phyloP scores from a whole-genome alignment of 2,888 invertebrate genomes.

The Elgonia sp. region DNA sequence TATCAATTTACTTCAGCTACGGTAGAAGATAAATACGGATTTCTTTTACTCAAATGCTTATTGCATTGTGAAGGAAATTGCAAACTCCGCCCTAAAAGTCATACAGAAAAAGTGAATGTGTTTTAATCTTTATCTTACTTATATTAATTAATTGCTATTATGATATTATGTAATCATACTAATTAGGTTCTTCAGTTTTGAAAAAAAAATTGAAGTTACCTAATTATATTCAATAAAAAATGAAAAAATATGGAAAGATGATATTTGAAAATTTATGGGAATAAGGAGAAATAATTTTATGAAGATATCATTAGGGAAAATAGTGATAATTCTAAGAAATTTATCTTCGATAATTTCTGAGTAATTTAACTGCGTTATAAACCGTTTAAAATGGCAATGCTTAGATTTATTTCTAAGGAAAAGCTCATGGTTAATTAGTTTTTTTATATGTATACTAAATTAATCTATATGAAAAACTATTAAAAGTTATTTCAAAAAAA shows the following conservation, averaged over 20 bases:
- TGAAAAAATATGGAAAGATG: background rate
- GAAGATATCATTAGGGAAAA: slow-evolving; percentile 23
- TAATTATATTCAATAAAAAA: background rate
- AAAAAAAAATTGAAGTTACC: slow-evolving; percentile 7
- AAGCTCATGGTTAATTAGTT: slow-evolving; percentile 36
- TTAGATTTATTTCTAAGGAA: slow-evolving; percentile 5
- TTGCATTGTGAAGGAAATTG: slow-evolving; percentile 66
- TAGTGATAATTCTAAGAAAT: slow-evolving; percentile 24
- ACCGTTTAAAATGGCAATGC: slow-evolving; percentile 15
- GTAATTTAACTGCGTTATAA: slow-evolving; percentile 45
- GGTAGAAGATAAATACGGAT: slow-evolving; percentile 40
- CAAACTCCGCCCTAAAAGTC: slow-evolving; percentile 57
- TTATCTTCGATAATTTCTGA: slow-evolving; percentile 36
- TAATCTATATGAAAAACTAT: background rate
- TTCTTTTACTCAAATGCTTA: slow-evolving; percentile 45
- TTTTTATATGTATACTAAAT: slow-evolving; percentile 17
- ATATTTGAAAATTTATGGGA: background rate
- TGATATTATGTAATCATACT: slow-evolving; percentile 21
- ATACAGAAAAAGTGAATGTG: slow-evolving; percentile 59
- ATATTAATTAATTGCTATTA: slow-evolving; percentile 54
- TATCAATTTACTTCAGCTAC: slow-evolving; percentile 42
- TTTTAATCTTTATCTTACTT: slow-evolving; percentile 46
- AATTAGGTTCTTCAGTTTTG: slow-evolving; percentile 18
- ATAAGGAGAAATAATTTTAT: slow-evolving; percentile 11
- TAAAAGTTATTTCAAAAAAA: too few species aligned